Base-by-base conservation (phyloP, 2,113 vertebrate species). In the Thymallus thymallus region DNA sequence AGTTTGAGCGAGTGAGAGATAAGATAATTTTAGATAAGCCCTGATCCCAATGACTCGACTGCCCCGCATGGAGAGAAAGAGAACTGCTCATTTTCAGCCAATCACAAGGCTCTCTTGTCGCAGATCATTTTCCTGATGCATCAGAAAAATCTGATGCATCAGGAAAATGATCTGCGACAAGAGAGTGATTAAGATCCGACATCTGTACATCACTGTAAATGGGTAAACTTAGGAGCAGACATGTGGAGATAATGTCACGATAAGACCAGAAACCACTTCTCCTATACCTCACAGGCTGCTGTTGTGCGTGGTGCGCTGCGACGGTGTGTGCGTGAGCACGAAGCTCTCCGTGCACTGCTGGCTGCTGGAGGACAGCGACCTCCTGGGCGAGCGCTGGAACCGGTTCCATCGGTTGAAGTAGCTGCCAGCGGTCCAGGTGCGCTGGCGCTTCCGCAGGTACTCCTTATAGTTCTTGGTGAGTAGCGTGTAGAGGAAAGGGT, bases 401-500 rank as follows among this genome's bases (percentile, higher is more conserved):
- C 92, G 90, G 35, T 86, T 85, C 2, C 91, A 79, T 5, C 93
- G 76, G 83, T 80, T 93, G 77, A 94, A 94, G 85, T 94, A 94
- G 75, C 83, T 92, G 32, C 92, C 89, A 1, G 91, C 89, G 0
- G 87, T 76, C 92, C 92, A 95, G 6, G 93, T 91, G 5, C 93
- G 76, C 75, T 97, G 95, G 22, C 94, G 89, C 87, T 95, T 97
- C 68, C 88, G 89, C 68, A 94, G 73, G 81, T 92, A 92, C 51
- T 96, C 94, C 29, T 95, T 94, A 85, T 95, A 96, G 89, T 94
- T 95, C 84, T 92, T 94, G 80, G 94, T 95, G 80, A 97, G 94
- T 76, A 96, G 87, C 0, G 95, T 96, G 85, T 97, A 97, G 46
- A 97, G 94, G 73, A 97, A 97, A 0, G 95, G 96, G 82, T 97